Conservation (phyloP, 2,113 vertebrate genomes). For the Notiomystis cincta region DNA sequence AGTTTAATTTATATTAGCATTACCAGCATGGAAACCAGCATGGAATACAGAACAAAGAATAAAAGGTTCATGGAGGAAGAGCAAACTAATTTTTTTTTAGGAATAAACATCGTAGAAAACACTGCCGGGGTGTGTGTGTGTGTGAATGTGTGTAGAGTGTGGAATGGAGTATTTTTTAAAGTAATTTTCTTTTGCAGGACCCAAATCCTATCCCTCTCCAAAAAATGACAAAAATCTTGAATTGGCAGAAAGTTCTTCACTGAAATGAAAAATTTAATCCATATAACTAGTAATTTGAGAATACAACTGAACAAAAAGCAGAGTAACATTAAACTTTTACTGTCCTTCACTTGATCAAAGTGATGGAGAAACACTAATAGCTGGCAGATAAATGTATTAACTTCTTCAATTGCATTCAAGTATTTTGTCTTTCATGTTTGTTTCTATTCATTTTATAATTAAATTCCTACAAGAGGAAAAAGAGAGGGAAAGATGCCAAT, state of each 20-base stretch:
- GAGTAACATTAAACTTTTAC: not conserved
- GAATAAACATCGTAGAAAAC: not conserved
- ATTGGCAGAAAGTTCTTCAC: not conserved
- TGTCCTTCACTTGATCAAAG: not conserved
- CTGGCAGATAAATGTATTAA: not conserved
- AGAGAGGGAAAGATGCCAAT: not conserved
- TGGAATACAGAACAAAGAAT: not conserved
- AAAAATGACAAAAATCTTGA: not conserved
- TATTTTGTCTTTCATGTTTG: slow-evolving; percentile 3
- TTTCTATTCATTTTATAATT: not conserved
- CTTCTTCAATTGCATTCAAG: not conserved
- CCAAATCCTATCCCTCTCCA: not conserved
- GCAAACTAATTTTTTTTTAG: not conserved
- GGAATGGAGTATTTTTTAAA: not conserved
- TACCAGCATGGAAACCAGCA: not conserved
- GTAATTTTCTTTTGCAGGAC: not conserved
- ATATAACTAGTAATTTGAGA: not conserved
- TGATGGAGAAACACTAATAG: not conserved
- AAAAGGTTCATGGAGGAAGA: not conserved
- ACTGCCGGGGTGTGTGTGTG: no score
- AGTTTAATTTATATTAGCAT: not conserved
- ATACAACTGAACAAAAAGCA: not conserved
- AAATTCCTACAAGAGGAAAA: not conserved
- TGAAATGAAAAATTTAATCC: not conserved
- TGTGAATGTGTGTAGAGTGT: no score